A percentile compares a stretch with the other conserved stretches of the same genome.
Evolutionary conservation across 1,140 invertebrate species (phyloP).

Genomic region (Brachionus paranguensis): DNA sequence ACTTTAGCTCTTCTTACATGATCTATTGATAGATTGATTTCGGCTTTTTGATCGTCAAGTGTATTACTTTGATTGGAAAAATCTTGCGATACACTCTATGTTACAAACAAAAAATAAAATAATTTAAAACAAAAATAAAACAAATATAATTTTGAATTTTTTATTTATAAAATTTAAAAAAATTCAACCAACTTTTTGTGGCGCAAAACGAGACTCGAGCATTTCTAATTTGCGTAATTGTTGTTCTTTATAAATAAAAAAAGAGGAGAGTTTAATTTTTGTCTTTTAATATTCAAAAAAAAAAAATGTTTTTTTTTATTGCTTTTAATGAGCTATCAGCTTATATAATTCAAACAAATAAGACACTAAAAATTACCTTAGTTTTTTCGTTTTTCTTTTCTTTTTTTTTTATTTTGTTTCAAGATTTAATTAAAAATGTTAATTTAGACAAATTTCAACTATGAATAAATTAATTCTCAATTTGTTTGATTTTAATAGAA

Average conservation of each 20-base stretch:
- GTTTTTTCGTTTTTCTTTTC: not conserved
- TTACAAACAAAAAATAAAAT: too few species aligned
- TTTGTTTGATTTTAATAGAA: not conserved
- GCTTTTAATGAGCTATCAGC: not conserved
- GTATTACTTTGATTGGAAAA: conserved; percentile 39
- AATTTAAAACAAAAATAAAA: not conserved
- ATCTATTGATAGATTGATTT: conserved; percentile 17
- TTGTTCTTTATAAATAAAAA: conserved; percentile 27
- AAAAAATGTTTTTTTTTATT: not conserved
- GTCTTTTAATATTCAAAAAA: not conserved
- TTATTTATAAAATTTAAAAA: not conserved
- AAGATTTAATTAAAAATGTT: not conserved
- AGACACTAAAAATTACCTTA: not conserved
- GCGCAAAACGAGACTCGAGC: conserved; percentile 39
- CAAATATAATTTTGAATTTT: conserved; percentile 13
- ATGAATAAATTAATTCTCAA: not conserved
- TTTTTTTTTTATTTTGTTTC: not conserved
- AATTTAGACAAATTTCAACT: not conserved
- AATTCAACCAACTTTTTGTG: conserved; percentile 17
- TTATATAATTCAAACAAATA: not conserved
- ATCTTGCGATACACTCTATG: conserved; percentile 29
- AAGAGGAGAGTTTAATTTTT: not conserved
- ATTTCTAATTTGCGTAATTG: conserved; percentile 34
- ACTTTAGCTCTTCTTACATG: not conserved
- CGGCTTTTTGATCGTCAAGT: conserved; percentile 36